phyloP scores from a whole-genome alignment of 2,113 vertebrate species.

The Siniperca knerii region DNA sequence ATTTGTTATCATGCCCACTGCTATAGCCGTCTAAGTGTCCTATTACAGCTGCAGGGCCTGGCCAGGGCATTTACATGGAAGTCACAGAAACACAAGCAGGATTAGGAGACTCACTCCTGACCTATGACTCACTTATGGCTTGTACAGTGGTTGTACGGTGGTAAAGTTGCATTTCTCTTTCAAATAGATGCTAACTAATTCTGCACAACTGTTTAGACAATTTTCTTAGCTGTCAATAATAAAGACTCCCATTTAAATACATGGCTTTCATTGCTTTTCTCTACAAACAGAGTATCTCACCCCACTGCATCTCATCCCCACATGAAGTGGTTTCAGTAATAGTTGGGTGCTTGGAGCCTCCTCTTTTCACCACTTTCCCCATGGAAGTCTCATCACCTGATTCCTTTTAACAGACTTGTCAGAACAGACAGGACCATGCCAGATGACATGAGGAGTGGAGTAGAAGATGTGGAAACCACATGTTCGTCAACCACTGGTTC shows the following conservation, averaged over 20 bases:
- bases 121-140: background rate
- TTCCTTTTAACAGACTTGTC: slow-evolving; percentile 75
- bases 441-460: slow-evolving; percentile 64
- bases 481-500: slow-evolving; percentile 64
- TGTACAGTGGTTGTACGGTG: background rate
- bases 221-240: slow-evolving; percentile 12
- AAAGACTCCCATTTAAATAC: background rate
- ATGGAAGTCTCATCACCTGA: slow-evolving; percentile 63
- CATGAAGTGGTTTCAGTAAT: slow-evolving; percentile 31
- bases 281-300: slow-evolving; percentile 2
- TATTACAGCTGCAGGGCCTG: slow-evolving; percentile 5
- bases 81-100: slow-evolving; percentile 1
- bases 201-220: slow-evolving; percentile 9
- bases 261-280: background rate
- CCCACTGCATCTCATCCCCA: slow-evolving; percentile 15
- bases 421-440: slow-evolving; percentile 62
- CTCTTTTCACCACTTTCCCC: slow-evolving; percentile 65
- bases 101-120: background rate
- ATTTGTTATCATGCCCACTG: background rate
- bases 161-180: background rate
- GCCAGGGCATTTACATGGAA: background rate
- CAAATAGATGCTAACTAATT: background rate
- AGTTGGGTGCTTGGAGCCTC: slow-evolving; percentile 31
- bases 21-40: background rate
- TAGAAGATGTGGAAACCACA: slow-evolving; percentile 77